Evolutionary conservation across 1,140 invertebrate genomes (phyloP).

Genomic region (Lasioglossum albipes): DNA sequence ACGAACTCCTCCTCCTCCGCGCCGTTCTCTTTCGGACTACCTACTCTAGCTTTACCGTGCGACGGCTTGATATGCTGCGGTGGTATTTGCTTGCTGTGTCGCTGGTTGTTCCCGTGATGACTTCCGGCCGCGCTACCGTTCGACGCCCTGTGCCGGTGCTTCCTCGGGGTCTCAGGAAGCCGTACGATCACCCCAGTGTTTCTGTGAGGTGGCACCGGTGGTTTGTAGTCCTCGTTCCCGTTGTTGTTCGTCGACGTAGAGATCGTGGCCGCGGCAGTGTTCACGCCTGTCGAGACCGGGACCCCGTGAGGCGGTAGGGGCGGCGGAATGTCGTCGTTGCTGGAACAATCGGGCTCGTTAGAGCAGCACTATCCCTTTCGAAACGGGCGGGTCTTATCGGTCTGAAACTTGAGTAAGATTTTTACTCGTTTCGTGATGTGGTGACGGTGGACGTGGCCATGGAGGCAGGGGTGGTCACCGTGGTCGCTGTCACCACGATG

Average conservation of each 20-base stretch:
- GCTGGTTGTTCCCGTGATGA: slow-evolving; percentile 64
- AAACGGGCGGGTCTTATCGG: neutral
- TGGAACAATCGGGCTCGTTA: slow-evolving; percentile 48
- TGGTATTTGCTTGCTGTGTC: slow-evolving; percentile 49
- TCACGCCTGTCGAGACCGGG: slow-evolving; percentile 56
- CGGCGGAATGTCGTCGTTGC: slow-evolving; percentile 78
- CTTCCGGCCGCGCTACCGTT: slow-evolving; percentile 63
- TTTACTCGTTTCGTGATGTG: slow-evolving; percentile 73
- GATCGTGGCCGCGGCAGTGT: slow-evolving; percentile 28
- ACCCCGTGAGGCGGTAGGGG: slow-evolving; percentile 81
- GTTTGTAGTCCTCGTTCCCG: slow-evolving; percentile 86
- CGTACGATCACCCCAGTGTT: slow-evolving; percentile 82
- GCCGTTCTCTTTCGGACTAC: slow-evolving; percentile 52
- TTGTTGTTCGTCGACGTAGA: slow-evolving; percentile 62
- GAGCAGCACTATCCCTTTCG: neutral
- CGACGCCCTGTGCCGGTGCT: slow-evolving; percentile 77
- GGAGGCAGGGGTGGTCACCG: slow-evolving; percentile 49
- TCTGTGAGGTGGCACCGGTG: slow-evolving; percentile 92
- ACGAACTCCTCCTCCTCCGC: slow-evolving; percentile 71
- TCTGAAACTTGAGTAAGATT: slow-evolving; percentile 41
- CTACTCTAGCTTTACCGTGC: slow-evolving; percentile 49
- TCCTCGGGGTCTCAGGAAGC: slow-evolving; percentile 71
- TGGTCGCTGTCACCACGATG: slow-evolving; percentile 38
- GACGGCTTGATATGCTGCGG: slow-evolving; percentile 43
- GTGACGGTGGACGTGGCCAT: slow-evolving; percentile 47